Base-by-base conservation (phyloP, 2,888 invertebrate genomes). In the Ectemnius lituratus region DNA sequence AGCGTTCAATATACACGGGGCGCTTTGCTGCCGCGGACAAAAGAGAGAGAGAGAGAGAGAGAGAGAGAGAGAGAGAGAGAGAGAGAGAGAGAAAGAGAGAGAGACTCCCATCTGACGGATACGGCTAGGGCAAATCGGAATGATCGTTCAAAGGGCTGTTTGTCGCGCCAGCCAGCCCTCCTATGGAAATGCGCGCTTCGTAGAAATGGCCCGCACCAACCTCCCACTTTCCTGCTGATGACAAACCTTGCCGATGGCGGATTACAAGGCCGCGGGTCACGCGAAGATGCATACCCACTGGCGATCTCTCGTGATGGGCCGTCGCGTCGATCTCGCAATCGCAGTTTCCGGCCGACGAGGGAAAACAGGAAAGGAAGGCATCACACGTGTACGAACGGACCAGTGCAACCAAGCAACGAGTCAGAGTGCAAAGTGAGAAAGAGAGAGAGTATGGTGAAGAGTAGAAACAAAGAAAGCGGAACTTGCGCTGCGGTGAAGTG, bases 401-500 rank as follows among this genome's bases (percentile, higher is more conserved):
- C 52, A n/a, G 16, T 8, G 52, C 52, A 14, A 6, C 52, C 23
- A 23, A 3, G 23, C 2, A 3, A 23, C 23, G 23, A 23, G 2
- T 3, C 52, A 52, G 52, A 14, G 52, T 14, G n/a, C 52, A 52
- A 3, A 16, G 49, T 3, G 16, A 16, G 52, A 52, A 6, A 52
- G 16, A 16, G 49, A 49, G 16, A 16, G 52, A 52, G 16, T 16
- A 52, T 52, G 52, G 16, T 52, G 52, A 52, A 52, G 52, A 37
- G 37, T 4, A 37, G 52, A 52, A 52, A 52, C 52, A 52, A 52
- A 52, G 52, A 14, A 52, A 37, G 59, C 59, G 66, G 62, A 49
- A 70, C 20, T 8, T 37, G 59, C 37, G 69, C 52, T 69, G 62
- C 69, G 65, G n/a, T 37, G 27, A 47, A 58, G 45, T 52, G 65